These are phyloP conservation scores for Catagonus wagneri DNA, from an alignment of 2,113 vertebrate species.

Conservation along the genomic window DNA sequence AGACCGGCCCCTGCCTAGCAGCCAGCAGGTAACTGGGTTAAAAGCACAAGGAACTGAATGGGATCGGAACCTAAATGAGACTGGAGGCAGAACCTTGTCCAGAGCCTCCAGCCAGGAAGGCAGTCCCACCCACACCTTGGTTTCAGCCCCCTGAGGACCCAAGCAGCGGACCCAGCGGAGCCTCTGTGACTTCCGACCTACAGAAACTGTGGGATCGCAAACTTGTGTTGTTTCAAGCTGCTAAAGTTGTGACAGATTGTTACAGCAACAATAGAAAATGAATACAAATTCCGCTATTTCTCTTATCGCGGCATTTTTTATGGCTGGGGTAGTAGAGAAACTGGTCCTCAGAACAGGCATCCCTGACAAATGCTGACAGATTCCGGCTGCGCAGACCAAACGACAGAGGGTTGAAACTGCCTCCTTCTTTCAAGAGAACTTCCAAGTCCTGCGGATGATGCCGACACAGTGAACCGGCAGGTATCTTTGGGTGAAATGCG, in stretches of 20 bases:
- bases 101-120: neutral
- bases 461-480: neutral
- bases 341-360: neutral
- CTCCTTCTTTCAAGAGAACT: neutral
- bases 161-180: neutral
- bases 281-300: slow-evolving; percentile 19
- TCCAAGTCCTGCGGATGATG: neutral
- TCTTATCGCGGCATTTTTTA: slow-evolving; percentile 47
- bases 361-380: neutral
- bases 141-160: neutral
- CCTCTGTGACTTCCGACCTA: neutral
- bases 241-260: neutral
- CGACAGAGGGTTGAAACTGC: neutral
- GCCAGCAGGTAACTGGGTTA: neutral
- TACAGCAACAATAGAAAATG: slow-evolving; percentile 2
- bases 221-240: neutral
- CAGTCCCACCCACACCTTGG: neutral
- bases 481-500: neutral
- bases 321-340: slow-evolving; percentile 40
- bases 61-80: too few relatives aligned
- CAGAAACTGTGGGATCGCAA: neutral
- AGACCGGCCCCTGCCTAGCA: neutral
- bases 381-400: neutral
- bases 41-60: neutral
- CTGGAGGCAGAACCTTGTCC: neutral